Conservation (phyloP, 2,113 vertebrate genomes). For the Silurus meridionalis region DNA sequence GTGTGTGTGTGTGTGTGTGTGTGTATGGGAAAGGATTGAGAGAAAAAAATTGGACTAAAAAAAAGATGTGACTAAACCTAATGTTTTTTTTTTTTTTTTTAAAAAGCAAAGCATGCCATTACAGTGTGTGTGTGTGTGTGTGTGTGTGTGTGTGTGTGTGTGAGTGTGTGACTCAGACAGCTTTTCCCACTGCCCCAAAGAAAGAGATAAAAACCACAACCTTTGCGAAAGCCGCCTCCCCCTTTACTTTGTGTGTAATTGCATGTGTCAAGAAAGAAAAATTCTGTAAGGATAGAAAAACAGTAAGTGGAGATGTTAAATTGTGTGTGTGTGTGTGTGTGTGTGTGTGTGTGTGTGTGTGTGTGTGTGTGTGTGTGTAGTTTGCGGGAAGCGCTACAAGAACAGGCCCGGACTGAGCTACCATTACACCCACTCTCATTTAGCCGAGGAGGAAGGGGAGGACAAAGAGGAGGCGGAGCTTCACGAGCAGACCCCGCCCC, state of each 20-base stretch:
- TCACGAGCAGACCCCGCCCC: conserved; percentile 76
- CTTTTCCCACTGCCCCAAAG: neutral
- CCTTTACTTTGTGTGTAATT: neutral
- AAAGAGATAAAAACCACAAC: neutral
- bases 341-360: conserved; percentile 50
- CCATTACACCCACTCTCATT: conserved; percentile 95
- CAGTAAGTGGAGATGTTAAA: neutral
- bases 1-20: neutral
- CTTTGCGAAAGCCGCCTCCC: neutral
- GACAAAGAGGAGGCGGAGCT: conserved; percentile 87
- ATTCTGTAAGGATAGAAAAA: neutral
- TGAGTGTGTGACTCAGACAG: neutral
- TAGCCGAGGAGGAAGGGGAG: conserved; percentile 94
- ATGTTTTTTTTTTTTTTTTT: too few relatives aligned
- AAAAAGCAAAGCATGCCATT: too few relatives aligned
- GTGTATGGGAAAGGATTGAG: neutral
- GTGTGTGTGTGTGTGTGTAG: conserved; percentile 67
- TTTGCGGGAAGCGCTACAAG: conserved; percentile 97
- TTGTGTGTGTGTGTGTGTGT: neutral
- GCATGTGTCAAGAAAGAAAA: neutral
- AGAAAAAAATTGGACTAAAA: too few relatives aligned
- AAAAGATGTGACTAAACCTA: too few relatives aligned
- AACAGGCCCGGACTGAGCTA: conserved; percentile 95
- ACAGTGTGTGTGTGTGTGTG: too few relatives aligned
- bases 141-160: neutral